Evolutionary conservation across 2,888 invertebrate genomes (phyloP), one percentile per base, ranked within the genome.

Genomic region (Stenodema calcarata): DNA sequence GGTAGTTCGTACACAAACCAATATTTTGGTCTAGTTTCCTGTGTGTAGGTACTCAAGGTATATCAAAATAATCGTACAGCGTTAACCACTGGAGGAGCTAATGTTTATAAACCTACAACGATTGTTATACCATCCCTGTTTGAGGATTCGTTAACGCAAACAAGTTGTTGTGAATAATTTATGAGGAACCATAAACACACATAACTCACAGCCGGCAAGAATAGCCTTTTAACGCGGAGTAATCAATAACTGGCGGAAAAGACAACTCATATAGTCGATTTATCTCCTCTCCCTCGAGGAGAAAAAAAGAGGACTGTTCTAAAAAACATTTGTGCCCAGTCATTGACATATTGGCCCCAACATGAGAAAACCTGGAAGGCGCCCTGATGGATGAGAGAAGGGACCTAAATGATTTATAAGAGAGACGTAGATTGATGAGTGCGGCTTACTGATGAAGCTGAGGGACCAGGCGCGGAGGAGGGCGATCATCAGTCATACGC

Each of bases 401-500:
- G 62, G 86, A 50, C 79, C 83, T 89, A 89, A 89, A 89, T 90
- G 90, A 90, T 90, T 89, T 89, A 90, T 89, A 90, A 89, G 89
- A 87, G 89, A 88, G 88, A 89, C 87, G 87, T 87, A 73, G 87
- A 87, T 87, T 87, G 87, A 87, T 87, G 87, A 86, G 86, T 62
- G 86, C 86, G 86, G 86, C 86, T 86, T 86, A 86, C 86, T 86
- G 86, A 86, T 86, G 86, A 86, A 86, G 86, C 86, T 76, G 41
- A 78, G 84, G 75, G 73, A 78, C 23, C n/a, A n/a, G n/a, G n/a
- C n/a, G n/a, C n/a, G n/a, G 78, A 44, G 44, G 44, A 18, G 47
- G 70, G 62, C 18, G 76, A 86, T 86, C 86, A 86, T 86, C 86
- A 86, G 86, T 86, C 86, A 86, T 86, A 86, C 78, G 78, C 78